Evolutionary conservation across 2,888 invertebrate genomes (phyloP).

Genomic region (Himalopsyche japonica): DNA sequence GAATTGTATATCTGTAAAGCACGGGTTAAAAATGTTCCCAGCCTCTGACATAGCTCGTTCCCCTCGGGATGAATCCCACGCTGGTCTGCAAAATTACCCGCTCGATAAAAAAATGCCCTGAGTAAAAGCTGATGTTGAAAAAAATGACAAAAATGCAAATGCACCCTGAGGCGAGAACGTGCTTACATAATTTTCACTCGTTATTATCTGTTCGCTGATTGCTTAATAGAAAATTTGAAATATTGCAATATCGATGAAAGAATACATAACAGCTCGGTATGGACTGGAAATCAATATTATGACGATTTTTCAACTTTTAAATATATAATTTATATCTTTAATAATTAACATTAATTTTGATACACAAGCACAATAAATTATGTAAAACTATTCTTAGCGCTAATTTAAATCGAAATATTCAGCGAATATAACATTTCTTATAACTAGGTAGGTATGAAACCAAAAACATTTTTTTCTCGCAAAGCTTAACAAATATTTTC

Average conservation of each 20-base stretch:
- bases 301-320: no score
- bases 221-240: neutral
- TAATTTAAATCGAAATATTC: no score
- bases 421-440: no score
- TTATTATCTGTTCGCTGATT: neutral
- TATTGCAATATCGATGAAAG: neutral
- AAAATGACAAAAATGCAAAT: slow-evolving; percentile 28
- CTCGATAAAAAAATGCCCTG: neutral
- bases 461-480: no score
- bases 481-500: no score
- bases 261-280: no score
- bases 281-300: no score
- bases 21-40: neutral
- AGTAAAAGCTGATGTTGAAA: slow-evolving; percentile 13
- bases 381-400: no score
- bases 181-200: neutral
- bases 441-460: no score
- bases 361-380: no score
- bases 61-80: neutral
- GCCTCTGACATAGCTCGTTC: neutral
- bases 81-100: neutral
- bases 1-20: neutral
- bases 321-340: no score
- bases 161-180: slow-evolving; percentile 4
- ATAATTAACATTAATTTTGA: no score